Conservation (phyloP, 2,888 invertebrate genomes). For the Melieria picta region DNA sequence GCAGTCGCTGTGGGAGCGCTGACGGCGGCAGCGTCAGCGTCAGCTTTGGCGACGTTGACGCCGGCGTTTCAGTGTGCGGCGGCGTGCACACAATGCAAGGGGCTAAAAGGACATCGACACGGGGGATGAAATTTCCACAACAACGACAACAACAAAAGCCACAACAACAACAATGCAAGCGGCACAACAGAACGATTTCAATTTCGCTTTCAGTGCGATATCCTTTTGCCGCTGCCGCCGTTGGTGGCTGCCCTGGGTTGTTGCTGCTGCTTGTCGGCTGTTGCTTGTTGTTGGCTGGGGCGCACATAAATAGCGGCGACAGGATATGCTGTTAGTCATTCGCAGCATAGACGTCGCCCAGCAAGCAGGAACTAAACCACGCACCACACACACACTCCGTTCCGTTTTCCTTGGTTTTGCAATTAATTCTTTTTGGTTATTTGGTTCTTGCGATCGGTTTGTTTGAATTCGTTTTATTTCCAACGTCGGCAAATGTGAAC, state of each 20-base stretch:
- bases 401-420: conserved; percentile 23
- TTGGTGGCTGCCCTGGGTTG: conserved; percentile 2
- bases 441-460: conserved; percentile 19
- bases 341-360: conserved; percentile 64
- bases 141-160: conserved; percentile 40
- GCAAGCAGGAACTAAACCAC: conserved; percentile 50
- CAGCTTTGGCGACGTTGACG: conserved; percentile 36
- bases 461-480: conserved; percentile 21
- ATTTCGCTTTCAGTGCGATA: conserved; percentile 58
- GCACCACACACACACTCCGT: conserved; percentile 26
- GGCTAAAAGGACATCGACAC: conserved; percentile 62
- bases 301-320: conserved; percentile 62
- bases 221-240: conserved; percentile 28
- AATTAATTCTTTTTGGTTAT: conserved; percentile 35
- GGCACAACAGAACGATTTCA: conserved; percentile 54
- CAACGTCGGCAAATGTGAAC: conserved; percentile 18
- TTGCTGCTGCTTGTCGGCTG: not conserved
- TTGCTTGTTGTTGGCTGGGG: not conserved
- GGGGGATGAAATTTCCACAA: conserved; percentile 57
- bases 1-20: conserved; percentile 17
- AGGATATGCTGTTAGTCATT: conserved; percentile 64
- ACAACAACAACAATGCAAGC: conserved; percentile 28
- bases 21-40: not conserved
- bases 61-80: conserved; percentile 7
- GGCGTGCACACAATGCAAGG: conserved; percentile 18